phyloP scores from a whole-genome alignment of 2,113 vertebrate genomes.

The Burhinus bistriatus region DNA sequence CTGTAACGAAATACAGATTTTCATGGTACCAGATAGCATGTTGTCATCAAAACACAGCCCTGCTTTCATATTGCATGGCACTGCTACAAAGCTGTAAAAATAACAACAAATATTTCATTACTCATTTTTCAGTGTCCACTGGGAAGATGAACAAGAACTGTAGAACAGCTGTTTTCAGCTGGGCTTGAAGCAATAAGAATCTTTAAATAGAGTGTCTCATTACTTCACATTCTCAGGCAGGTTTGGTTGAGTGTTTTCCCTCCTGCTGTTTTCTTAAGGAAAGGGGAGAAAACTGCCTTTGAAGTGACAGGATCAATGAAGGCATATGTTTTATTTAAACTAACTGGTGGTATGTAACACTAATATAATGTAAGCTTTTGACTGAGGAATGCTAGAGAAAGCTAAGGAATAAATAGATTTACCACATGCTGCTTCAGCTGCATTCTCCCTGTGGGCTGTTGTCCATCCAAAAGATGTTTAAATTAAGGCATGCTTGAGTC shows the following conservation, averaged over 20 bases:
- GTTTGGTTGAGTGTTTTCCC: constrained; percentile 1
- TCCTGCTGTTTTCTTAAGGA: constrained; percentile 47
- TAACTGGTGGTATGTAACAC: constrained; percentile 26
- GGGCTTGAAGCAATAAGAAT: background rate
- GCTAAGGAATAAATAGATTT: constrained; percentile 39
- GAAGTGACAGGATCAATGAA: constrained; percentile 51
- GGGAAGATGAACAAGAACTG: background rate
- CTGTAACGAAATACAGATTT: constrained; percentile 15
- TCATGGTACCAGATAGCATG: background rate
- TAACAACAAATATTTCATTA: background rate
- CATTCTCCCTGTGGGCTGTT: background rate
- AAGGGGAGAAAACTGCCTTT: background rate
- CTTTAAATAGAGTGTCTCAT: background rate
- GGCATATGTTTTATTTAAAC: constrained; percentile 35
- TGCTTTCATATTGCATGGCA: background rate
- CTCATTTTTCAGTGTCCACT: background rate
- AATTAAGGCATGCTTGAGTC: constrained; percentile 27
- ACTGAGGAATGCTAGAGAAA: constrained; percentile 18
- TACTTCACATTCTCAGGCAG: constrained; percentile 1
- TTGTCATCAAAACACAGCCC: constrained; percentile 34
- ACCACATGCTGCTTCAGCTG: constrained; percentile 43
- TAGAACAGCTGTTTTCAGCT: constrained; percentile 25
- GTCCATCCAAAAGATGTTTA: background rate
- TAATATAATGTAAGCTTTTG: constrained; percentile 47
- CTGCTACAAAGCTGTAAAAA: background rate